Base-by-base conservation (phyloP, 1,140 invertebrate species). In the Caerostris darwini region DNA sequence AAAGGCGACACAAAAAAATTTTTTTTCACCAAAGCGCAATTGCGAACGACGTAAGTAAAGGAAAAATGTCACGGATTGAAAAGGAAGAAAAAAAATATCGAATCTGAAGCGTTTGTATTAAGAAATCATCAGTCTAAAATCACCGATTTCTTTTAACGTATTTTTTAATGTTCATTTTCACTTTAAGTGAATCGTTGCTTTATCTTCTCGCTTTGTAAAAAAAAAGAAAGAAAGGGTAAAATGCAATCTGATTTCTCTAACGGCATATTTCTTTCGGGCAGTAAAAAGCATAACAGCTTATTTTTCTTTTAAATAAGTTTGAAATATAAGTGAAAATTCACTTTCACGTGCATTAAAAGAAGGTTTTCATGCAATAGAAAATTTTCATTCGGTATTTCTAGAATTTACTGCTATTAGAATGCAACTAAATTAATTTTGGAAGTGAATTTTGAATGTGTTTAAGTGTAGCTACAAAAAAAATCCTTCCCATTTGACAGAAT, bases 1-100 rank as follows among this genome's bases (percentile, higher is more conserved):
- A 90, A 90, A 90, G 64, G 57, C 34, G 59, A 53, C n/a, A n/a
- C n/a, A n/a, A 89, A 64, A 69, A 89, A 89, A 89, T n/a, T n/a
- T n/a, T n/a, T 56, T 53, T 34, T n/a, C 17, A 54, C 5, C 34
- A 19, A 10, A 7, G 7, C 61, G 69, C 10, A 69, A 17, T n/a
- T n/a, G n/a, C n/a, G n/a, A n/a, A n/a, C 50, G 64, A 89, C n/a
- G n/a, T n/a, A n/a, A 89, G 50, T 69, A 57, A 89, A 67, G 53
- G 54, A 50, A 54, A 89, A 89, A 57, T 71, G 61, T n/a, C 54
- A 89, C 12, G 57, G 58, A 59, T 87, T 87, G 7, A 14, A 59
- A 57, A 85, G n/a, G 54, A 14, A 7, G n/a, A 56, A 83, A 83
- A 71, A 4, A 50, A 7, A 77, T 77, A 3, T 34, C 14, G 53